A percentile compares a stretch with the other conserved stretches of the same genome.
phyloP scores from a whole-genome alignment of 2,888 invertebrate genomes.

The Ennomos erosarius region DNA sequence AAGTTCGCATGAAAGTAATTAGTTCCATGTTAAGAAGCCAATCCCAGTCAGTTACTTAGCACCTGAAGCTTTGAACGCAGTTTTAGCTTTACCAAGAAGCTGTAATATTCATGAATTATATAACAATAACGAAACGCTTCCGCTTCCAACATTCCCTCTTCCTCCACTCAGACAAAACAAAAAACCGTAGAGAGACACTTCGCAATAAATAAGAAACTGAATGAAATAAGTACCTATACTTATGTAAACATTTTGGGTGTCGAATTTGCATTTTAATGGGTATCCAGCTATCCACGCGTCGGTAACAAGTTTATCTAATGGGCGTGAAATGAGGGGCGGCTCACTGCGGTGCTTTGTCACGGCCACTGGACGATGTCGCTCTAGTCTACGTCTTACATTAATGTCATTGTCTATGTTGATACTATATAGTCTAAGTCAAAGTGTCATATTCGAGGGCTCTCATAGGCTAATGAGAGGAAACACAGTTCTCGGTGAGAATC shows the following conservation, averaged over 20 bases:
- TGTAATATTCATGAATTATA: constrained; percentile 6
- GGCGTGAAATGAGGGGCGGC: constrained; percentile 70
- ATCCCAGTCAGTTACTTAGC: background rate
- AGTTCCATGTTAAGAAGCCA: background rate
- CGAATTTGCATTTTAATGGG: constrained; percentile 85
- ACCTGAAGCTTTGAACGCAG: too few species aligned
- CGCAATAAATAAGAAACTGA: constrained; percentile 56
- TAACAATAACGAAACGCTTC: constrained; percentile 1
- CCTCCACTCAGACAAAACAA: constrained; percentile 7
- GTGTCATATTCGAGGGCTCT: too few species aligned
- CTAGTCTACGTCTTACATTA: constrained; percentile 7
- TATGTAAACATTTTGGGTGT: constrained; percentile 76
- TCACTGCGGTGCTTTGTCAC: constrained; percentile 37
- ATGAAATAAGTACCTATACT: constrained; percentile 62
- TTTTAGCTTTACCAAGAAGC: too few species aligned
- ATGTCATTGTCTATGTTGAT: constrained; percentile 7
- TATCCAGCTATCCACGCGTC: constrained; percentile 78
- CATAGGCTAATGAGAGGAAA: background rate
- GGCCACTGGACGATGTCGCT: constrained; percentile 11
- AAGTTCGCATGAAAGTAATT: too few species aligned
- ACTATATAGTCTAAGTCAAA: background rate
- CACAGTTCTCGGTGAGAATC: too few species aligned
- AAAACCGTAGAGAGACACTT: constrained; percentile 23
- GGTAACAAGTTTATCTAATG: constrained; percentile 83
- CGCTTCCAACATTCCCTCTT: constrained; percentile 10